Evolutionary conservation across 2,888 invertebrate species (phyloP), one percentile per base, ranked within the genome.

Genomic region (Gnatocerus cornutus): DNA sequence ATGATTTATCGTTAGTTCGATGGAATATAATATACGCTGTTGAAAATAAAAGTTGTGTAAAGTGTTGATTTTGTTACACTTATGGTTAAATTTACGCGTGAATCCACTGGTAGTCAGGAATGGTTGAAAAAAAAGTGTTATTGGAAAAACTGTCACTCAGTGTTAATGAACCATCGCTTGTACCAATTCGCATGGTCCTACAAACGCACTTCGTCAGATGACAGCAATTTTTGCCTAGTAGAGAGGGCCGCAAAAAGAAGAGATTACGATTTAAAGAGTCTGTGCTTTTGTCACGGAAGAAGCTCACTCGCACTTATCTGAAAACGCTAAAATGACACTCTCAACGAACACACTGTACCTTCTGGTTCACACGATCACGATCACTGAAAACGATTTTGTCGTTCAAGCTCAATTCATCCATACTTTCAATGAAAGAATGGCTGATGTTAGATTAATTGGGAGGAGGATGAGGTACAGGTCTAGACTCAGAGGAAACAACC

Each of bases 291-390:
- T 70, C 82, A 82, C 77, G 82, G 84, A 56, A 80, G 84, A 70
- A 82, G 81, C 67, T 82, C 81, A 48, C 77, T 79, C 46, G 83
- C 83, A 8, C 77, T 80, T 10, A 80, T 82, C 64, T 82, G 82
- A 81, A 61, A 61, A 9, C 12, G 29, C 8, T 3, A 50, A 27
- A 43, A 69, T 64, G 64, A 65, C 58, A 14, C 37, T 59, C 27
- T 48, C 39, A 52, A 30, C 46, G 61, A 58, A 56, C 71, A 77
- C 76, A 41, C 76, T 83, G 75, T 83, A 79, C 75, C 74, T 85
- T 69, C 75, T 86, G 74, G 81, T 87, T 68, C 86, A 86, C 78
- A 86, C 86, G 61, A 82, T 87, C 80, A 85, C 85, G 29, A 81
- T 86, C 73, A 83, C 84, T 53, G 83, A 85, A 71, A 79, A 79